Evolutionary conservation across 2,888 invertebrate genomes (phyloP), one percentile per base, ranked within the genome.

Genomic region (Eupithecia pulchellata): DNA sequence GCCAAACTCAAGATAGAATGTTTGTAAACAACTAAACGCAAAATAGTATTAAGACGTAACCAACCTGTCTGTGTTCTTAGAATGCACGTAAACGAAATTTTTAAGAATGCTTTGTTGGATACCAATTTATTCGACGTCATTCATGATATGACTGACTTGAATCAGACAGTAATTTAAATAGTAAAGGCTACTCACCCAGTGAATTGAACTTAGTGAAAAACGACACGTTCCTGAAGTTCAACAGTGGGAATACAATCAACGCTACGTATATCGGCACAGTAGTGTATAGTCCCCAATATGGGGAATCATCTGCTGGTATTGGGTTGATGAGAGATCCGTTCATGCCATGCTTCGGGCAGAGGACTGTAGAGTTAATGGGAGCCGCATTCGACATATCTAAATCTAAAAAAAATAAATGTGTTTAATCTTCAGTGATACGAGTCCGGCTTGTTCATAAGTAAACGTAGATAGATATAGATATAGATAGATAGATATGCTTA

Each of bases 201-300:
- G 98, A 97, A 89, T 98, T 98, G 84, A 98, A 98, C 88, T 97
- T 98, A 14, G 98, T 98, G 89, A 99, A 99, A 85, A 99, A 98
- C 0, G 98, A 97, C 0, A 98, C 97, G 27, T 97, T 97, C 77
- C 96, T 97, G 85, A 98, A 97, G 90, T 97, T 98, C 60, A 98
- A 91, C 60, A 99, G 90, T 0, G 98, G 98, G 84, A 97, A 97
- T 76, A 98, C 95, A 17, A 98, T 88, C 11, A 97, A 25, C 0
- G 96, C 96, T 63, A 98, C 95, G 83, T 97, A 97, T 30, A 98
- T 82, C 0, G 98, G 98, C 25, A 98, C 98, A 0, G 98, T 98
- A 60, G 95, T 94, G 84, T 97, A 95, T 30, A 97, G 94, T 75
- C 96, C 95, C 98, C 98, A 98, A 79, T 95, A 90, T 17, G 93